Conservation (phyloP, 2,113 vertebrate species). For the Seriola dumerili region DNA sequence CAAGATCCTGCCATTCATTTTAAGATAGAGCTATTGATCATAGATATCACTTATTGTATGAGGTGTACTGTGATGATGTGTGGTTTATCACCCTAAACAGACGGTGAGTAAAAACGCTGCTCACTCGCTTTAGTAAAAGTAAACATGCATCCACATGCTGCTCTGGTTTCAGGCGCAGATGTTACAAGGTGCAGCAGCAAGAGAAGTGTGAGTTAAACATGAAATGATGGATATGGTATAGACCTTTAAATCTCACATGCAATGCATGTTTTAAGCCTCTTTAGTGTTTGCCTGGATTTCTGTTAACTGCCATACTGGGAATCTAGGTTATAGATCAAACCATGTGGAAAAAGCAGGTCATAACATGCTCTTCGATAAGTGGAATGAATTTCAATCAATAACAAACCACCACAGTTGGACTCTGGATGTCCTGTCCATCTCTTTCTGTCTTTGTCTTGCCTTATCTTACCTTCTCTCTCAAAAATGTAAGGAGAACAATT, state of each 20-base stretch:
- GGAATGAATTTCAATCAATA: conserved; percentile 65
- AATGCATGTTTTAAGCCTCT: conserved; percentile 70
- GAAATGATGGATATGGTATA: conserved; percentile 33
- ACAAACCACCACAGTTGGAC: conserved; percentile 9
- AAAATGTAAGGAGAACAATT: conserved; percentile 15
- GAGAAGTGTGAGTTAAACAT: conserved; percentile 8
- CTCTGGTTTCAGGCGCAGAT: neutral
- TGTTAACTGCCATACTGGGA: conserved; percentile 31
- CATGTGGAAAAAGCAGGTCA: conserved; percentile 70
- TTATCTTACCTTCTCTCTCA: neutral
- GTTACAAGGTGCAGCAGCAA: neutral
- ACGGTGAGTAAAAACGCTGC: neutral
- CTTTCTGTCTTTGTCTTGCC: neutral
- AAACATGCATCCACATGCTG: neutral
- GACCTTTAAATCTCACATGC: conserved; percentile 38
- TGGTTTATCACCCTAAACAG: neutral
- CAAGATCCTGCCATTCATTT: neutral
- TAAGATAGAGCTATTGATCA: neutral
- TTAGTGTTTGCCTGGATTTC: conserved; percentile 32
- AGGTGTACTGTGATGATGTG: no score
- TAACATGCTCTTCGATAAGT: conserved; percentile 52
- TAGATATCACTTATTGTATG: neutral
- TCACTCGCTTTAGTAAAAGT: neutral
- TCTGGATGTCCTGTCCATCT: neutral
- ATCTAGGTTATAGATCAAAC: conserved; percentile 67